phyloP scores from a whole-genome alignment of 2,113 vertebrate species.

The Gallinago paraguaiae region DNA sequence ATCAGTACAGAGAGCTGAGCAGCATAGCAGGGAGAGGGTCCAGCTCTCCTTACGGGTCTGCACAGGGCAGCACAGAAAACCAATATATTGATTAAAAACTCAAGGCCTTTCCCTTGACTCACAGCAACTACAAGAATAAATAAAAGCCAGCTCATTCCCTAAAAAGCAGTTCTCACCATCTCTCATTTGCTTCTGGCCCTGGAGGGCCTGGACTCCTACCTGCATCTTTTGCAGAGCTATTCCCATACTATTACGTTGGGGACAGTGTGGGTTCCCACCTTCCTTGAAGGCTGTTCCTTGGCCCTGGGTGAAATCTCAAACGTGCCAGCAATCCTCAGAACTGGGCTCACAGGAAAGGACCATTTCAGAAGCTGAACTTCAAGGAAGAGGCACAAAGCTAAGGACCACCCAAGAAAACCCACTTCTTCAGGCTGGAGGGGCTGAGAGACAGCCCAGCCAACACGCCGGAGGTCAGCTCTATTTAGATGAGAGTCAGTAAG shows the following conservation, averaged over 20 bases:
- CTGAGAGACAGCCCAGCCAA: neutral
- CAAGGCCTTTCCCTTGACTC: neutral
- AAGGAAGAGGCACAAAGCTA: neutral
- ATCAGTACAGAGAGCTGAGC: neutral
- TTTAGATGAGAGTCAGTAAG: neutral
- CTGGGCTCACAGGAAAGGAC: neutral
- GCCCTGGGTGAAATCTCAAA: accelerated
- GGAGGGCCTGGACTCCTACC: neutral
- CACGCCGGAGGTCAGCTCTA: neutral
- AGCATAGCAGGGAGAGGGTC: accelerated
- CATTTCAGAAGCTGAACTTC: neutral
- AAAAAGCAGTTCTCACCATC: neutral
- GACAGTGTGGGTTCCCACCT: neutral
- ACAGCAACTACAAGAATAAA: neutral
- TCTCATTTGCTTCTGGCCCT: neutral
- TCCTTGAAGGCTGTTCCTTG: neutral
- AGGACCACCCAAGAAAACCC: neutral
- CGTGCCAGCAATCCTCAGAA: accelerated
- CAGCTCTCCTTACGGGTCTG: neutral
- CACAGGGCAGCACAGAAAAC: neutral
- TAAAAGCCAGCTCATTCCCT: neutral
- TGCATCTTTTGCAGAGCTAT: neutral
- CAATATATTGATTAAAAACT: neutral
- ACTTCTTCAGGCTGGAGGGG: neutral
- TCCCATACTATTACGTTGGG: accelerated